phyloP scores from a whole-genome alignment of 2,113 vertebrate species.

The Epinephelus fuscoguttatus region DNA sequence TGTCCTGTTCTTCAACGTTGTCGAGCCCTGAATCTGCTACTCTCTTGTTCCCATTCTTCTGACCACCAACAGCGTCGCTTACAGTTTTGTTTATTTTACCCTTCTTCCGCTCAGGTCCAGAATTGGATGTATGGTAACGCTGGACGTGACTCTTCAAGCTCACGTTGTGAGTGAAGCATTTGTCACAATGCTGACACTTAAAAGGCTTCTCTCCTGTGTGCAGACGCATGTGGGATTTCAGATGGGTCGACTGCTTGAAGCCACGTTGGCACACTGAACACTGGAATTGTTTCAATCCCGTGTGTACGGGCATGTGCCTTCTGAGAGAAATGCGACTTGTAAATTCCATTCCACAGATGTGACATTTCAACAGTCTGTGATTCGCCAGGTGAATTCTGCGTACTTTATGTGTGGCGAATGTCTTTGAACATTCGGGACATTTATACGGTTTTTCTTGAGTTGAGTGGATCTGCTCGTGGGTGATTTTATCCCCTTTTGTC shows the following conservation, averaged over 20 bases:
- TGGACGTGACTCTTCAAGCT: conserved; percentile 71
- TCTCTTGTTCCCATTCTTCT: not conserved
- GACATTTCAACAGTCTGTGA: conserved; percentile 57
- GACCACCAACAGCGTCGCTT: not conserved
- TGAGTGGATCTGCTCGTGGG: conserved; percentile 58
- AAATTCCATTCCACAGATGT: conserved; percentile 62
- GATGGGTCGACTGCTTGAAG: conserved; percentile 68
- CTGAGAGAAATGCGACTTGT: not conserved
- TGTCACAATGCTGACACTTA: conserved; percentile 69
- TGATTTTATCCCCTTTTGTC: conserved; percentile 62
- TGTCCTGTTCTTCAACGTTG: not conserved
- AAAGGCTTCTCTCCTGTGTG: conserved; percentile 75
- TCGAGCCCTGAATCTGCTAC: not conserved
- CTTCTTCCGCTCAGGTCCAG: not conserved
- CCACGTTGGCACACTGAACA: conserved; percentile 68
- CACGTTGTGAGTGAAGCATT: conserved; percentile 77
- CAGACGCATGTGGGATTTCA: conserved; percentile 77
- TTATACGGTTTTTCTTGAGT: conserved; percentile 53
- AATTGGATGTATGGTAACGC: conserved; percentile 36
- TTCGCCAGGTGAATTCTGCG: conserved; percentile 49
- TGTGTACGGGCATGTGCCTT: conserved; percentile 68
- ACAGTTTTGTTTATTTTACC: not conserved
- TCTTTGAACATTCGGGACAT: conserved; percentile 62
- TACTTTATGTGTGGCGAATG: conserved; percentile 39
- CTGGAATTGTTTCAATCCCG: conserved; percentile 51